Evolutionary conservation across 2,113 vertebrate genomes (phyloP).

Genomic region (Scomber scombrus): DNA sequence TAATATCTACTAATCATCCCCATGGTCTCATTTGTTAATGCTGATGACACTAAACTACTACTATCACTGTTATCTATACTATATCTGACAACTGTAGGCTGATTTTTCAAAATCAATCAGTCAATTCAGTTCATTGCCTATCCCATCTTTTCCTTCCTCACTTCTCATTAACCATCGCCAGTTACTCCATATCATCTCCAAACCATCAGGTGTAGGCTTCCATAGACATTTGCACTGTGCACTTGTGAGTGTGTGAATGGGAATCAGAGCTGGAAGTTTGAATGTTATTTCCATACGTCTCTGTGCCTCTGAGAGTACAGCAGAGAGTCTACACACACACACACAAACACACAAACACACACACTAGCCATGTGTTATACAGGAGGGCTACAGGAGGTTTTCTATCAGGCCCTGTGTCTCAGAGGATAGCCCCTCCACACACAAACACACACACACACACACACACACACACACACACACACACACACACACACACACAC

Average conservation of each 20-base stretch:
- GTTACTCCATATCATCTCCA: too few species aligned
- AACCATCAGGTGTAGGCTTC: too few species aligned
- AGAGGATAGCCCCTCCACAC: background rate
- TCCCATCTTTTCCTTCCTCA: background rate
- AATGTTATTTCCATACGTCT: background rate
- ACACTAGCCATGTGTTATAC: constrained; percentile 12
- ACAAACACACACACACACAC: too few species aligned
- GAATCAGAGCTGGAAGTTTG: background rate
- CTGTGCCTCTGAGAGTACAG: background rate
- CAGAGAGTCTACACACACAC: background rate
- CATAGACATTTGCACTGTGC: too few species aligned
- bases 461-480: too few species aligned
- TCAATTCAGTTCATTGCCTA: too few species aligned
- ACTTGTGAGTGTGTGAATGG: too few species aligned
- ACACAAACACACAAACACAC: background rate
- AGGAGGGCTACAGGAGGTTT: constrained; percentile 29
- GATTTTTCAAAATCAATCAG: too few species aligned
- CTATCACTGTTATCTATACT: background rate
- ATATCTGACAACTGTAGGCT: too few species aligned
- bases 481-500: too few species aligned
- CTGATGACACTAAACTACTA: background rate
- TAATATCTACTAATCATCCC: background rate
- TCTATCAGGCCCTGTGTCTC: constrained; percentile 9
- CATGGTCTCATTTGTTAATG: too few species aligned
- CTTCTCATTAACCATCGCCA: background rate